Evolutionary conservation across 1,140 invertebrate genomes (phyloP).

Genomic region (Theocolax elegans): DNA sequence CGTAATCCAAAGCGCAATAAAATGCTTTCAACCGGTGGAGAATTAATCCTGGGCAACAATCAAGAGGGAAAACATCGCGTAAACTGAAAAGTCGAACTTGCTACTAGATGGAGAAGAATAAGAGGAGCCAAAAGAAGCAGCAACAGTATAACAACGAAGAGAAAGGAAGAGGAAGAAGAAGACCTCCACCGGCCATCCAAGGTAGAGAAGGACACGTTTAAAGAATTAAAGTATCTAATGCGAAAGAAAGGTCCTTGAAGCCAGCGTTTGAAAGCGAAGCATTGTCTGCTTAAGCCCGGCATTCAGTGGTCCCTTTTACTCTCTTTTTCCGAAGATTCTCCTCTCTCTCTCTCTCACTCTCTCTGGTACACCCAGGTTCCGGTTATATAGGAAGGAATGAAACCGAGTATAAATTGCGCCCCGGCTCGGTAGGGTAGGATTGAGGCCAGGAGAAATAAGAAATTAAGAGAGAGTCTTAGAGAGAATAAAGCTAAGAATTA

Average conservation of each 20-base stretch:
- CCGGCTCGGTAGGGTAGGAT: neutral
- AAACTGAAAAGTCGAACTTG: constrained; percentile 28
- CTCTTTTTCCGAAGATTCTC: constrained; percentile 33
- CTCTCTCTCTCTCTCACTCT: constrained; percentile 39
- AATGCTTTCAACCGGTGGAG: too few relatives aligned
- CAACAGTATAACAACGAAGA: neutral
- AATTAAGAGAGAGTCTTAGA: constrained; percentile 69
- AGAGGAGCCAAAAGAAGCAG: neutral
- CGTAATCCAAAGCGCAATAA: too few relatives aligned
- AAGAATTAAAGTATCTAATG: constrained; percentile 68
- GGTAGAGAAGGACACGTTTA: constrained; percentile 58
- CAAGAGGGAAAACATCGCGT: neutral
- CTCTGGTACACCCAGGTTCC: constrained; percentile 16
- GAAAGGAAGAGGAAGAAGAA: neutral
- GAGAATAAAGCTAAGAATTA: constrained; percentile 70
- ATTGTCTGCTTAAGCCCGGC: constrained; percentile 67
- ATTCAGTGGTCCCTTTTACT: constrained; percentile 58
- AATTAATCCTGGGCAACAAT: too few relatives aligned
- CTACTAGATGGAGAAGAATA: neutral
- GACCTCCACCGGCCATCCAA: neutral
- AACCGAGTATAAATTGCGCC: constrained; percentile 59
- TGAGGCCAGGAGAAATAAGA: constrained; percentile 64
- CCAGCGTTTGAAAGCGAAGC: constrained; percentile 65
- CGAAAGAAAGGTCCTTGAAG: constrained; percentile 66
- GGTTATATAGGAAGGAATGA: neutral